Base-by-base conservation (phyloP, 1,140 invertebrate species). In the Spodoptera litura region DNA sequence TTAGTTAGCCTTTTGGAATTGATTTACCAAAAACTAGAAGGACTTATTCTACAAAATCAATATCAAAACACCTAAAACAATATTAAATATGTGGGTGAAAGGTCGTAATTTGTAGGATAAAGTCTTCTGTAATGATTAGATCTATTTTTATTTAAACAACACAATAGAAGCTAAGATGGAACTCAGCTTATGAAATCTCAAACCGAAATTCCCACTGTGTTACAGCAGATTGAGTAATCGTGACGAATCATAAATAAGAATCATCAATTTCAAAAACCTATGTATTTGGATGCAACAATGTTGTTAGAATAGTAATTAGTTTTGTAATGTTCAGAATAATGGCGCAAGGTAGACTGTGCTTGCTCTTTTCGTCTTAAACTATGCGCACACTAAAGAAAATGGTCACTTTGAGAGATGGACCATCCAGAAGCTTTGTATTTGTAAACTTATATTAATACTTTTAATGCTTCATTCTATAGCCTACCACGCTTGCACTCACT, bases 271-370 rank as follows among this genome's bases (percentile, higher is more conserved):
- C 38, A 66, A 66, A 66, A 49, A 66, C 62, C 15, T 49, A 49
- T 12, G 62, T 66, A 25, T 64, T 66, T 66, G 62, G 25, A 66
- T 66, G 62, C 62, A 66, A 49, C 38, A 49, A 25, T 64, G 62
- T 38, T 62, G 55, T 61, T 61, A 61, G 10, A 61, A 64, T 44
- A 64, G 20, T 12, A 66, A 66, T 66, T 66, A 66, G 15, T 66
- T 66, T 66, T 51, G 62, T 25, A 66, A 66, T 49, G 9, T 10
- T 64, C 20, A 9, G 35, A 44, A 35, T 38, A 44, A 20, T 49
- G n/a, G 15, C 10, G 10, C n/a, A 51, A 66, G 62, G 4, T 66
- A 66, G 62, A 66, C 62, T 66, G 62, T 66, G 62, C 62, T 49
- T 66, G 62, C 62, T 66, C 51, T 66, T 66, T 20, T 66, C 2